A percentile compares a stretch with the other conserved stretches of the same genome.
Evolutionary conservation across 1,140 invertebrate genomes (phyloP).

Genomic region (Xylocopa sonorina): DNA sequence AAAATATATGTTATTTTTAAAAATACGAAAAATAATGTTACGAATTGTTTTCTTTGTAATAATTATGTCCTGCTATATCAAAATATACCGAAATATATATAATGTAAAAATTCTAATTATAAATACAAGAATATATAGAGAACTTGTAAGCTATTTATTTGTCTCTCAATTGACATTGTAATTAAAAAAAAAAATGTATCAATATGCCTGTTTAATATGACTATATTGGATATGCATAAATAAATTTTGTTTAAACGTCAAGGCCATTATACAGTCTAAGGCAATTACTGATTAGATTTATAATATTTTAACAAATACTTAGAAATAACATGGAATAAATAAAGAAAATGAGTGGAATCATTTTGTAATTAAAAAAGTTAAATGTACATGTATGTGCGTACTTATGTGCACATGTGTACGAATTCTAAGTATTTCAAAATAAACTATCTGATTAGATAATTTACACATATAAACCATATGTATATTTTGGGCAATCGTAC

Average conservation of each 20-base stretch:
- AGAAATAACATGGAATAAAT: too few relatives aligned
- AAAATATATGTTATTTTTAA: conserved; percentile 2
- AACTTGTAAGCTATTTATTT: conserved; percentile 34
- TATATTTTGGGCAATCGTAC: not conserved
- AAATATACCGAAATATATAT: not conserved
- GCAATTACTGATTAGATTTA: not conserved
- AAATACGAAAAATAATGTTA: not conserved
- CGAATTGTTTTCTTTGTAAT: conserved; percentile 3
- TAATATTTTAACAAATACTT: not conserved
- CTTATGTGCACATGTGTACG: too few relatives aligned
- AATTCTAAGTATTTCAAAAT: not conserved
- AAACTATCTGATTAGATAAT: not conserved
- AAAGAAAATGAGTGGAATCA: not conserved
- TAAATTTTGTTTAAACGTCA: not conserved
- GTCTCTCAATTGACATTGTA: conserved; percentile 46
- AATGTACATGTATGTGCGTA: not conserved
- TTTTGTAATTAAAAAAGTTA: not conserved
- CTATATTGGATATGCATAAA: not conserved
- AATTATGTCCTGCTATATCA: not conserved
- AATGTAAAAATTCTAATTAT: conserved; percentile 6
- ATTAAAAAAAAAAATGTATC: conserved; percentile 9
- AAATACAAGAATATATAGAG: not conserved
- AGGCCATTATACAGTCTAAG: not conserved
- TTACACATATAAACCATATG: not conserved
- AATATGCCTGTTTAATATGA: not conserved